Base-by-base conservation (phyloP, 2,888 invertebrate genomes). In the Dexiosoma caninum region DNA sequence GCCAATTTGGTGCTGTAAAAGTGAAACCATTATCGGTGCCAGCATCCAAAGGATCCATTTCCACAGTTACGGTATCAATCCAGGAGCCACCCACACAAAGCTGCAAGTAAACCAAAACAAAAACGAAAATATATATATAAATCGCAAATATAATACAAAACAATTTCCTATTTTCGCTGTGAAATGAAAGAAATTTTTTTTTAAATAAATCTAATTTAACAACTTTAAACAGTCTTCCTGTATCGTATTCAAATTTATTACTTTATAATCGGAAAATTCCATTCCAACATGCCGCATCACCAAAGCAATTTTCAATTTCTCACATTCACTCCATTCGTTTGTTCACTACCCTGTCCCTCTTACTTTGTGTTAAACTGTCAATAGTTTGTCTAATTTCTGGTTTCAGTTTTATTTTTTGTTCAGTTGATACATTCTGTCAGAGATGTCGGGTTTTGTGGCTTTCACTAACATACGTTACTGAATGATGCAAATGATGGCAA, bases 1-100 rank as follows among this genome's bases (percentile, higher is more conserved):
- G 95, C 97, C 98, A 98, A 91, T 97, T 96, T 60, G 97, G 97
- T n/a, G 98, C 96, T 16, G 97, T 97, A 91, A 98, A 98, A 66
- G 97, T 97, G 91, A 97, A 96, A 3, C 98, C 98, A 90, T 96
- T 96, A 92, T 98, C 97, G 49, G 97, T 97, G 64, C 98, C 98
- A 12, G 97, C 97, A 90, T 98, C 98, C 85, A 97, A 91, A 0
- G 97, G 97, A 90, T 96, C 95, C 91, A 97, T 94, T 93, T 98
- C 96, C 81, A 98, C 93, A 66, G 95, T 96, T 77, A 97, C 95
- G 83, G 95, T 95, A 89, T 96, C 96, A 83, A 97, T 92, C 97
- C 98, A 98, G 87, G 96, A 95, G 21, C 96, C 97, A 85, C 96
- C 95, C 67, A 95, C 94, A 90, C 98, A 98, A 2, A 98, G 93